Evolutionary conservation across 2,797 vertebrate species (phyloP).

Genomic region (Alcedo atthis): DNA sequence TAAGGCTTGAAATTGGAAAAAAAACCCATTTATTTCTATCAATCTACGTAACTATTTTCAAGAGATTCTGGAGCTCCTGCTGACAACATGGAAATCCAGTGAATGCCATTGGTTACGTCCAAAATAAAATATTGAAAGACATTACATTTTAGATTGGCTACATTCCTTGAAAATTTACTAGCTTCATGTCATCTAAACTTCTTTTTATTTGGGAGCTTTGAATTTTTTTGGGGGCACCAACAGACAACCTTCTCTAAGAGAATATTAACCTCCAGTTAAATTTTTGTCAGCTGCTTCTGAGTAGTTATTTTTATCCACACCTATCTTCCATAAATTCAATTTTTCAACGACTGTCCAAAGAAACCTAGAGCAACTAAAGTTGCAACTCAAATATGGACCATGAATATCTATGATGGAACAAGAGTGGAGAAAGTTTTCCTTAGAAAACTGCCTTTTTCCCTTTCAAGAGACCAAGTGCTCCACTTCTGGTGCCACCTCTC

Average conservation of each 20-base stretch:
- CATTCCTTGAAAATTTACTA: not conserved
- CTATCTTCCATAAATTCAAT: not conserved
- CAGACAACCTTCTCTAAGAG: not conserved
- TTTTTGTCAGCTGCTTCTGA: not conserved
- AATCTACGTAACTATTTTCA: not conserved
- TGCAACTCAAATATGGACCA: not conserved
- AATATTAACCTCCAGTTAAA: not conserved
- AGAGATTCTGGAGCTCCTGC: not conserved
- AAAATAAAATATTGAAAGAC: not conserved
- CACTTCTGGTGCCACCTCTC: not conserved
- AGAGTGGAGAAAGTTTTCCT: not conserved
- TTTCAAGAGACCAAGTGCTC: not conserved
- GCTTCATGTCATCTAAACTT: not conserved
- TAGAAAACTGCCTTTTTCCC: not conserved
- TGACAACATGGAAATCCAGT: not conserved
- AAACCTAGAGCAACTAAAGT: not conserved
- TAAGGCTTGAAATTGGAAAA: not conserved
- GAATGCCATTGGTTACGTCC: not conserved
- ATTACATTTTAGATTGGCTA: not conserved
- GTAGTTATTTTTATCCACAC: not conserved
- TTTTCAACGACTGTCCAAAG: not conserved
- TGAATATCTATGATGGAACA: not conserved
- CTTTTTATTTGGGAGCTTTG: not conserved
- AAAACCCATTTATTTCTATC: not conserved
- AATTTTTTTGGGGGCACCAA: accelerated